phyloP scores from a whole-genome alignment of 2,113 vertebrate species.

The Forbesichthys agassizii region DNA sequence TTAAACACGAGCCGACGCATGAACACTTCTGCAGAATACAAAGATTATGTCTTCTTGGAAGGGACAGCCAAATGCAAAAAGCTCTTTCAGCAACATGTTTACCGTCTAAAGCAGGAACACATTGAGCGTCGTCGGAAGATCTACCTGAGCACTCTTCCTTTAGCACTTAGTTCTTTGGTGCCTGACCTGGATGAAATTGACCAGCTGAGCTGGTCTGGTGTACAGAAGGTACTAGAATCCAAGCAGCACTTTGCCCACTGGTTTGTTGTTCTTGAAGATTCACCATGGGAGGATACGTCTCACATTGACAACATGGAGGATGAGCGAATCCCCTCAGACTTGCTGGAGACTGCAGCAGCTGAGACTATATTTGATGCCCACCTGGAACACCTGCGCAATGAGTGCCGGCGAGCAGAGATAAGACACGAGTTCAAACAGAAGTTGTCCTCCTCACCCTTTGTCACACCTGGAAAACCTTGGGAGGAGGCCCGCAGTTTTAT shows the following conservation, averaged over 20 bases:
- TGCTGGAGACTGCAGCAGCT: slow-evolving; percentile 85
- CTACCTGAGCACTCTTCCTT: slow-evolving; percentile 86
- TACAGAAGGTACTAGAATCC: slow-evolving; percentile 87
- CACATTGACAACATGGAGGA: slow-evolving; percentile 89
- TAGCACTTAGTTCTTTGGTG: slow-evolving; percentile 88
- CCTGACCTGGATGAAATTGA: slow-evolving; percentile 93
- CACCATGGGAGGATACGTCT: slow-evolving; percentile 89
- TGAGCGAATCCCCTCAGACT: slow-evolving; percentile 91
- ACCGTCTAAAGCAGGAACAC: slow-evolving; percentile 92
- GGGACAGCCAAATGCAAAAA: slow-evolving; percentile 95
- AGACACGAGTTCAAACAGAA: slow-evolving; percentile 89
- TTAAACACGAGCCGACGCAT: slow-evolving; percentile 82
- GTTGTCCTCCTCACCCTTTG: slow-evolving; percentile 87
- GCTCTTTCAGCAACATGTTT: slow-evolving; percentile 91
- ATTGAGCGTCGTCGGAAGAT: slow-evolving; percentile 86
- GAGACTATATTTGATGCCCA: slow-evolving; percentile 88
- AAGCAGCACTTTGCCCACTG: slow-evolving; percentile 91
- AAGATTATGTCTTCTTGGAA: slow-evolving; percentile 94
- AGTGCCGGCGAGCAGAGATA: slow-evolving; percentile 89
- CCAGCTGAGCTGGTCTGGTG: slow-evolving; percentile 86
- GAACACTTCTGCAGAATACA: slow-evolving; percentile 87
- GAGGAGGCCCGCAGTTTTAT: slow-evolving; percentile 97
- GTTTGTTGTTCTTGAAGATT: slow-evolving; percentile 95
- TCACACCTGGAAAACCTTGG: slow-evolving; percentile 96
- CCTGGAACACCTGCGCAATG: slow-evolving; percentile 86